Evolutionary conservation across 2,888 invertebrate genomes (phyloP).

Genomic region (Macropis europaea): DNA sequence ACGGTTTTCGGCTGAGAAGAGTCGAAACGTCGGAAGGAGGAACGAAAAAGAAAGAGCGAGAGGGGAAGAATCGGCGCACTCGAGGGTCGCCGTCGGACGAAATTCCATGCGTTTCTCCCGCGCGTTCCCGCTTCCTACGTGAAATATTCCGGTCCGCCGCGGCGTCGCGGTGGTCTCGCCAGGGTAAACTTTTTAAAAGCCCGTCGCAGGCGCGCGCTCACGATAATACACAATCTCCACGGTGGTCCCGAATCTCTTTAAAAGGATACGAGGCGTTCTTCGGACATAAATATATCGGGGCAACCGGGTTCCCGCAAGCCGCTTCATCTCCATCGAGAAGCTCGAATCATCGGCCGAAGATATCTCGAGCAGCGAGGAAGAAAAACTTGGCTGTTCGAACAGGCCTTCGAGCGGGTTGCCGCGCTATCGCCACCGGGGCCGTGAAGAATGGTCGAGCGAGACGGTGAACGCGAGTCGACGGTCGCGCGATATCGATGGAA

Average conservation of each 20-base stretch:
- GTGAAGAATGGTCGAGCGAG: background rate
- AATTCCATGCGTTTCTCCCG: conserved; percentile 22
- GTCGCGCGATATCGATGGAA: background rate
- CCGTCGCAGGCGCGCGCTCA: conserved; percentile 12
- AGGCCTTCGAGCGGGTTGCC: no score
- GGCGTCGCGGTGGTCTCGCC: conserved; percentile 63
- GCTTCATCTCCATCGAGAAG: background rate
- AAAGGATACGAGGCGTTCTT: conserved; percentile 14
- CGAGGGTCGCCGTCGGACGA: background rate
- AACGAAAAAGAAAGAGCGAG: background rate
- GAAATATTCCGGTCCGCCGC: conserved; percentile 54
- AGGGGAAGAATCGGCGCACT: background rate
- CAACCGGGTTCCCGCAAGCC: background rate
- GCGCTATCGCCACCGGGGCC: no score
- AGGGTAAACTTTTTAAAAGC: conserved; percentile 57
- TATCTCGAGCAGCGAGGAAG: no score
- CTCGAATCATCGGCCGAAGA: no score
- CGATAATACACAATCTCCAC: conserved; percentile 55
- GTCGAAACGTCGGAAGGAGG: background rate
- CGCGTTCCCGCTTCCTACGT: conserved; percentile 21
- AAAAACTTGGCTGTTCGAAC: no score
- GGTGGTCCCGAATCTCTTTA: conserved; percentile 63
- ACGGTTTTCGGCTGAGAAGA: no score
- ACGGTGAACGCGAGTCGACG: background rate
- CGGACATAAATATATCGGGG: conserved; percentile 51